These are phyloP conservation scores for Acleris laterana DNA, from an alignment of 2,888 invertebrate species.

Conservation along the genomic window DNA sequence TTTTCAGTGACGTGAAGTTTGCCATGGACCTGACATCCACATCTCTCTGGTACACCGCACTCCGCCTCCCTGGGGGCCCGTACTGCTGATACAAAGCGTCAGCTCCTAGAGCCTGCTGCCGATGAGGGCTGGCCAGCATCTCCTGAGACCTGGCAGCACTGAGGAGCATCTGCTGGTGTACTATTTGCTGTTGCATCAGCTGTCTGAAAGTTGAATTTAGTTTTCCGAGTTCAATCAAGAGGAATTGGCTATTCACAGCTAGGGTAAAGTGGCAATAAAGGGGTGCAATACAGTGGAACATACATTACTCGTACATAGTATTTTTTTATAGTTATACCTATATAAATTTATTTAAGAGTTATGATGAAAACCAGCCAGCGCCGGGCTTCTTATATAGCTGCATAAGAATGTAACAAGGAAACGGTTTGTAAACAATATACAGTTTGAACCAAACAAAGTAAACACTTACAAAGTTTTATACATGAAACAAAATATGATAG, in stretches of 20 bases:
- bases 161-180: slow-evolving; percentile 78
- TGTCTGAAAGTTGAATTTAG: slow-evolving; percentile 54
- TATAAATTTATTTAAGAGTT: too few species aligned
- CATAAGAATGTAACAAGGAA: neutral
- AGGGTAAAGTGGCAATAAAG: too few species aligned
- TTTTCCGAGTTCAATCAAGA: too few species aligned
- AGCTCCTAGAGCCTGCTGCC: slow-evolving; percentile 72
- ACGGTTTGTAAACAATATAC: neutral
- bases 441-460: neutral
- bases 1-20: slow-evolving; percentile 76
- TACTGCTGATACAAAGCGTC: slow-evolving; percentile 80
- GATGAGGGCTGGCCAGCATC: slow-evolving; percentile 75
- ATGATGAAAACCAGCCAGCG: too few species aligned
- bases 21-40: slow-evolving; percentile 75
- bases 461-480: neutral
- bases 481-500: too few species aligned
- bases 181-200: slow-evolving; percentile 77
- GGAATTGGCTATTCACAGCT: too few species aligned
- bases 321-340: too few species aligned
- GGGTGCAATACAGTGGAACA: too few species aligned
- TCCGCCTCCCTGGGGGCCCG: slow-evolving; percentile 73
- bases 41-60: slow-evolving; percentile 76
- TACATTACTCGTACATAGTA: too few species aligned
- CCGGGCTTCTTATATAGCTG: neutral
- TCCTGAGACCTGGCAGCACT: slow-evolving; percentile 84